A percentile compares a stretch with the other conserved stretches of the same genome.
Conservation (phyloP, 2,888 invertebrate species). For the Drosophila austrosaltans region DNA sequence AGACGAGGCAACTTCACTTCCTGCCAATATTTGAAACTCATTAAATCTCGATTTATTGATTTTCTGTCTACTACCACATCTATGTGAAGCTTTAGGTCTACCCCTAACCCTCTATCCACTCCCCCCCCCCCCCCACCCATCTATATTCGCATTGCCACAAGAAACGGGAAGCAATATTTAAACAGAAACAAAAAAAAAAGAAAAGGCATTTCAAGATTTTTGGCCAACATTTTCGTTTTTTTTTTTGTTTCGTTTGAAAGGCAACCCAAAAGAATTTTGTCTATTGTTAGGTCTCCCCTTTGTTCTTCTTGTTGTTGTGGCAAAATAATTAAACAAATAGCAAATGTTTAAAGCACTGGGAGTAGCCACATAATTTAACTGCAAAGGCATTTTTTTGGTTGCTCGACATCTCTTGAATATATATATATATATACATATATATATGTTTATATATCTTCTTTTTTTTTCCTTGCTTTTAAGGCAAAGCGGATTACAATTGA, state of each 20-base stretch:
- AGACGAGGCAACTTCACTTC: slow-evolving; percentile 22
- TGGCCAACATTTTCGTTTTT: background rate
- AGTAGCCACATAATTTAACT: slow-evolving; percentile 11
- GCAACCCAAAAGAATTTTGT: slow-evolving; percentile 9
- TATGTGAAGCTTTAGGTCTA: background rate
- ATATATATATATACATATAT: too few relatives aligned
- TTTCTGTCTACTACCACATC: slow-evolving; percentile 55
- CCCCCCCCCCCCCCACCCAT: background rate
- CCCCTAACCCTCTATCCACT: background rate
- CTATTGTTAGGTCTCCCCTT: background rate
- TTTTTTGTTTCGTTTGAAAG: background rate
- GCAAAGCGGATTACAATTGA: slow-evolving; percentile 18
- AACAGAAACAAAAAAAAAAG: background rate
- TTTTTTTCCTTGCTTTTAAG: background rate
- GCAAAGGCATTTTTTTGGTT: slow-evolving; percentile 10
- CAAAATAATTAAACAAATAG: slow-evolving; percentile 20
- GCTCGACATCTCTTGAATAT: background rate
- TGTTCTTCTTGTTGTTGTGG: slow-evolving; percentile 2
- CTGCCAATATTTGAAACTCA: slow-evolving; percentile 63
- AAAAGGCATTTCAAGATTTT: slow-evolving; percentile 30
- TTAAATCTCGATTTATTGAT: slow-evolving; percentile 71
- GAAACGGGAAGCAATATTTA: background rate
- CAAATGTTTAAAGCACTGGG: slow-evolving; percentile 9
- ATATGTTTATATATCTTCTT: too few relatives aligned
- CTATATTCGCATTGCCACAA: slow-evolving; percentile 4